These are phyloP conservation scores for Orchesellides sinensis DNA, from an alignment of 2,888 invertebrate genomes.

Conservation along the genomic window DNA sequence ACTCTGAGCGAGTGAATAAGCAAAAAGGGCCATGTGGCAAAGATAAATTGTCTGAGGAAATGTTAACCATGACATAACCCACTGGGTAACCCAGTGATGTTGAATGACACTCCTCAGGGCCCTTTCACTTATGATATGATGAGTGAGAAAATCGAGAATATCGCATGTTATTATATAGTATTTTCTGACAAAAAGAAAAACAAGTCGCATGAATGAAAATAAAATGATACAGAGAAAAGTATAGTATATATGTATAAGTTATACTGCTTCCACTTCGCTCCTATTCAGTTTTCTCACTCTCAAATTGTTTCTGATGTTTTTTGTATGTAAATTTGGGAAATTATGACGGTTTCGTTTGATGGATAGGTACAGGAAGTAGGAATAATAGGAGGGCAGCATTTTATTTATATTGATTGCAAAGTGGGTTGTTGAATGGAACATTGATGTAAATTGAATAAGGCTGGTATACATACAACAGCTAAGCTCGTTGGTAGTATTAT, in stretches of 20 bases:
- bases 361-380: too few relatives aligned
- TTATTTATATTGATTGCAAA: conserved; percentile 51
- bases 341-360: conserved; percentile 63
- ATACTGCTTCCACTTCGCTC: too few relatives aligned
- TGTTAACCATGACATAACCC: conserved; percentile 68
- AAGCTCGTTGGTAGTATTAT: too few relatives aligned
- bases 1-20: conserved; percentile 56
- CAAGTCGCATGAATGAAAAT: conserved; percentile 28
- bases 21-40: conserved; percentile 65
- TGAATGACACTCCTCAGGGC: conserved; percentile 68
- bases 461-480: too few relatives aligned
- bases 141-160: conserved; percentile 52
- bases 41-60: conserved; percentile 69
- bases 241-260: not conserved
- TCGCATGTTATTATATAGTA: conserved; percentile 51
- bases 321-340: conserved; percentile 51
- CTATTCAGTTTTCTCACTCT: conserved; percentile 23
- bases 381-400: too few relatives aligned
- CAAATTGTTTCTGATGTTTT: conserved; percentile 62
- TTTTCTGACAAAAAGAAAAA: conserved; percentile 45
- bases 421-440: conserved; percentile 26
- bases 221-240: conserved; percentile 1
- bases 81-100: conserved; percentile 67
- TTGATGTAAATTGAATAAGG: too few relatives aligned
- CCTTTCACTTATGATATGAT: conserved; percentile 63